Evolutionary conservation across 2,113 vertebrate genomes (phyloP).

Genomic region (Tachycineta bicolor): DNA sequence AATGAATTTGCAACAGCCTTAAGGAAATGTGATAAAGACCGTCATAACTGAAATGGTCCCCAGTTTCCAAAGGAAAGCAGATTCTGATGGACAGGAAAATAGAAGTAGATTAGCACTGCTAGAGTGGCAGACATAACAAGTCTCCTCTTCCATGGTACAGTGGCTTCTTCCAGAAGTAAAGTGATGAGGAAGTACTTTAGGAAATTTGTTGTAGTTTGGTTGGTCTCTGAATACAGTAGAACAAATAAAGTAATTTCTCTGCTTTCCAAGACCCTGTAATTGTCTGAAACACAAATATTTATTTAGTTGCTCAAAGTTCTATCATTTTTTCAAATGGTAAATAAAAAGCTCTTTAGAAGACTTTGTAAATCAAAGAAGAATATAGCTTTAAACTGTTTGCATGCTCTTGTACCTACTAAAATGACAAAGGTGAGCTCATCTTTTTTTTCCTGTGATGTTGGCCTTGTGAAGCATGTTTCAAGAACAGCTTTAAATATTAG

Average conservation of each 20-base stretch:
- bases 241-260: conserved; percentile 37
- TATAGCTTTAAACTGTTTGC: conserved; percentile 77
- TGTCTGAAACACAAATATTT: conserved; percentile 53
- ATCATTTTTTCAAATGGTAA: conserved; percentile 35
- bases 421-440: conserved; percentile 74
- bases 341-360: conserved; percentile 47
- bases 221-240: conserved; percentile 13
- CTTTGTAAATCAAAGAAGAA: conserved; percentile 74
- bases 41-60: neutral
- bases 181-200: conserved; percentile 6
- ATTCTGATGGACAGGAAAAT: neutral
- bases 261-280: conserved; percentile 32
- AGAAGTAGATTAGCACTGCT: neutral
- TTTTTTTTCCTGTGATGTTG: conserved; percentile 70
- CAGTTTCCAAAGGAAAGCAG: neutral
- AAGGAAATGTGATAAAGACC: neutral
- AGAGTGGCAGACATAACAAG: neutral
- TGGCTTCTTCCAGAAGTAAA: conserved; percentile 13
- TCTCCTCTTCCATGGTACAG: neutral
- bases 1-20: neutral
- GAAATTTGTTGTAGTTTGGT: conserved; percentile 14
- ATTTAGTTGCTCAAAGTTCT: conserved; percentile 50
- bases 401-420: conserved; percentile 72
- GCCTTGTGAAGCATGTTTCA: conserved; percentile 74
- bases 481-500: conserved; percentile 64